phyloP scores from a whole-genome alignment of 2,888 invertebrate species.

The Eubasilissa splendida region DNA sequence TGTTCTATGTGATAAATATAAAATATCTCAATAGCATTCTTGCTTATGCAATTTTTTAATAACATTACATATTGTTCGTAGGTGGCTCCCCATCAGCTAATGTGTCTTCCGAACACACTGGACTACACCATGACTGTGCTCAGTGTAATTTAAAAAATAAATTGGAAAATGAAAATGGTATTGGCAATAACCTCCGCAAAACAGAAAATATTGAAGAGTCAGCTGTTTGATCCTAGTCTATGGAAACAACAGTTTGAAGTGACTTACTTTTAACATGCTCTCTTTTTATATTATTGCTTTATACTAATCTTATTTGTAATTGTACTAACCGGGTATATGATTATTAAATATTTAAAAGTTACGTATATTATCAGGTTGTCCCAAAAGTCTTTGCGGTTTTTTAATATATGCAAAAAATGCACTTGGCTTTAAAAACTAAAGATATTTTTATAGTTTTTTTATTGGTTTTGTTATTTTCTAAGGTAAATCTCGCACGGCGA shows the following conservation, averaged over 20 bases:
- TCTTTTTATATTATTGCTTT: slow-evolving; percentile 20
- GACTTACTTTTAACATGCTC: slow-evolving; percentile 4
- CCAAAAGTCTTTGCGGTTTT: no score
- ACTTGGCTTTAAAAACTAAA: no score
- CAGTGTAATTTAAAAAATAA: slow-evolving; percentile 26
- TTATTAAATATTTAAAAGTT: no score
- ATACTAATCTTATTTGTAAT: no score
- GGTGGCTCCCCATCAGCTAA: slow-evolving; percentile 1
- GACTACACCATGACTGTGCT: slow-evolving; percentile 27
- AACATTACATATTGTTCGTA: not conserved
- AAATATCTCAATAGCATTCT: not conserved
- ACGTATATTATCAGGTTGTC: no score
- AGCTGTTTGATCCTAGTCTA: not conserved
- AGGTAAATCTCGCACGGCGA: no score
- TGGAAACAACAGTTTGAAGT: not conserved
- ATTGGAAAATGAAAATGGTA: not conserved
- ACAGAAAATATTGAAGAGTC: slow-evolving; percentile 29
- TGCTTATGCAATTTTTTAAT: not conserved
- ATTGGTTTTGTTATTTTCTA: no score
- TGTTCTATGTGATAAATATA: no score
- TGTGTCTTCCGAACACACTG: slow-evolving; percentile 12
- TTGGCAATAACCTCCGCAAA: not conserved
- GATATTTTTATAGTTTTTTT: no score
- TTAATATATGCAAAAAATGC: no score
- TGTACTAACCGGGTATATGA: no score